Conservation (phyloP, 2,888 invertebrate genomes). For the Hoplodrina blanda region DNA sequence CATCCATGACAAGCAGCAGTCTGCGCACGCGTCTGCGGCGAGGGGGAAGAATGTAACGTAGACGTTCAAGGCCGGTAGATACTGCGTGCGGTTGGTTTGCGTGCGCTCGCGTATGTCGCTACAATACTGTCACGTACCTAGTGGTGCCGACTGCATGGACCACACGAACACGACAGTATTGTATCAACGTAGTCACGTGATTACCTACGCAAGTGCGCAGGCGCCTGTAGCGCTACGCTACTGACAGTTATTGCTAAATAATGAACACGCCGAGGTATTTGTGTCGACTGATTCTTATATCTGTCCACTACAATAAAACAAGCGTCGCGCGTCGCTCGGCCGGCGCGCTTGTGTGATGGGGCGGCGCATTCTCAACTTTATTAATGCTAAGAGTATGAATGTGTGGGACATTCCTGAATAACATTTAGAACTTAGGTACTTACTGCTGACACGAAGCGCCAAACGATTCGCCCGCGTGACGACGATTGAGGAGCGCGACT, state of each 20-base stretch:
- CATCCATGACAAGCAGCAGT: no score
- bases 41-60: no score
- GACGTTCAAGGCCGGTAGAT: no score
- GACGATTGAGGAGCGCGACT: neutral
- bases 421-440: no score
- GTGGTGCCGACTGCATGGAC: no score
- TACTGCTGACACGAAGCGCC: conserved; percentile 16
- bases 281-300: conserved; percentile 31
- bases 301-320: conserved; percentile 24
- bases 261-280: conserved; percentile 27
- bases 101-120: no score
- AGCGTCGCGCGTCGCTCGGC: neutral
- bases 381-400: conserved; percentile 5
- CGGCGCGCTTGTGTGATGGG: neutral
- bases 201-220: neutral
- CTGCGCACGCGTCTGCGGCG: no score
- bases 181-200: no score
- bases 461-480: neutral
- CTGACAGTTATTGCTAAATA: conserved; percentile 22
- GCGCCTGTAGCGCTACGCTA: neutral
- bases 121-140: no score
- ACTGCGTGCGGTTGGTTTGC: no score
- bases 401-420: conserved; percentile 22
- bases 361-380: conserved; percentile 16
- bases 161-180: no score